These are phyloP conservation scores for Catostomus latipinnis DNA, from an alignment of 2,797 vertebrate species.

Conservation along the genomic window DNA sequence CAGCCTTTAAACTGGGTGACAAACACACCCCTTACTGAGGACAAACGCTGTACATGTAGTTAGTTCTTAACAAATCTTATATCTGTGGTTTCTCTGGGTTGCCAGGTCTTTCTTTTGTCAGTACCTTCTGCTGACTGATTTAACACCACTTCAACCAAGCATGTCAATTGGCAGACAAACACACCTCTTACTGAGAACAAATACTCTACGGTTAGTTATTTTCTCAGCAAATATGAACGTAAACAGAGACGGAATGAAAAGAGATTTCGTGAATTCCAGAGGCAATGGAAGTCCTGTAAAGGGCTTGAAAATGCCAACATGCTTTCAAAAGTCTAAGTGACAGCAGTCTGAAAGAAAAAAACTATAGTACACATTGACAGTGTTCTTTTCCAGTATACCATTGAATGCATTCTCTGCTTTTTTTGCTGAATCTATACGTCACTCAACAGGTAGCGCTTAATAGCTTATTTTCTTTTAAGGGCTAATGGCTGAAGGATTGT, in stretches of 20 bases:
- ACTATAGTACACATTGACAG: constrained; percentile 11
- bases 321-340: no score
- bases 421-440: not conserved
- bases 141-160: constrained; percentile 47
- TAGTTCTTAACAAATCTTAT: constrained; percentile 51
- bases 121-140: constrained; percentile 35
- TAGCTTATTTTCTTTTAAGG: not conserved
- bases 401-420: no score
- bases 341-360: no score
- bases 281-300: not conserved
- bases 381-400: not conserved
- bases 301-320: constrained; percentile 42
- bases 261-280: constrained; percentile 50
- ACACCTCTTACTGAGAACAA: constrained; percentile 36
- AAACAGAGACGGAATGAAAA: constrained; percentile 50
- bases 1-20: constrained; percentile 39
- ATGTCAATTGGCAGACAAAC: constrained; percentile 32
- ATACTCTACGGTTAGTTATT: constrained; percentile 16
- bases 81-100: no score
- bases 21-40: constrained; percentile 35
- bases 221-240: constrained; percentile 53
- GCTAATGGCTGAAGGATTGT: not conserved
- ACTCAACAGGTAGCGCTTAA: constrained; percentile 17
- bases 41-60: constrained; percentile 7
- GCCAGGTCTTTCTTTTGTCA: no score